Base-by-base conservation (phyloP, 53 echinoderm and acorn worm species). In the Astropecten irregularis region DNA sequence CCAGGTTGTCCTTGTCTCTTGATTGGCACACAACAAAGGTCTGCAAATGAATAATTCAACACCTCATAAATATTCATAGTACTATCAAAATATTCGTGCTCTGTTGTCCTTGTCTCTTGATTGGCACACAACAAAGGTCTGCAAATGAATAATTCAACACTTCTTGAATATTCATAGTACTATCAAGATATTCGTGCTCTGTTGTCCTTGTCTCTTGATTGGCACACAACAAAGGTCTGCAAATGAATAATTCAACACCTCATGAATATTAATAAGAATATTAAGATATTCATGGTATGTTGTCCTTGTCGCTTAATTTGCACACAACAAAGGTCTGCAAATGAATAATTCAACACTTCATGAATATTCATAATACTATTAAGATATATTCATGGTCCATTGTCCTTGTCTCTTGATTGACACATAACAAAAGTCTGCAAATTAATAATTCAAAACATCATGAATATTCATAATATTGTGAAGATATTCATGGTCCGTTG, bases 261-360 rank as follows among this genome's bases (percentile, higher is more conserved):
- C 7, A 37, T 39, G 13, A 35, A 23, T 39, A 73, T 54, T 55
- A 22, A 68, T 44, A 42, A 6, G 6, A 42, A 11, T 42, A 42
- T 42, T 11, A 8, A 11, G 13, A 44, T 44, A 44, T 44, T 44
- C 46, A 44, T 44, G 46, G 7, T 44, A 44, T 13, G 50, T 82
- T 83, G 68, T 89, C 90, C 30, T 89, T 87, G 28, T 90, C 81
- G 29, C 88, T 62, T 0, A 85, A 62, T 49, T 84, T 81, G 29
- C 90, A 39, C 40, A 90, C 85, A 2, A 93, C 81, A 66, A 93
- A 90, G 16, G 88, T 90, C 93, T 93, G 83, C 69, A 82, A 59
- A 69, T 28, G 34, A 32, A 69, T 50, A 21, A 71, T 71, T 71
- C 19, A 71, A 73, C 40, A 73, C 25, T 19, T 56, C 7, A 37